phyloP scores from a whole-genome alignment of 2,888 invertebrate genomes.

The Synanthedon tipuliformis region DNA sequence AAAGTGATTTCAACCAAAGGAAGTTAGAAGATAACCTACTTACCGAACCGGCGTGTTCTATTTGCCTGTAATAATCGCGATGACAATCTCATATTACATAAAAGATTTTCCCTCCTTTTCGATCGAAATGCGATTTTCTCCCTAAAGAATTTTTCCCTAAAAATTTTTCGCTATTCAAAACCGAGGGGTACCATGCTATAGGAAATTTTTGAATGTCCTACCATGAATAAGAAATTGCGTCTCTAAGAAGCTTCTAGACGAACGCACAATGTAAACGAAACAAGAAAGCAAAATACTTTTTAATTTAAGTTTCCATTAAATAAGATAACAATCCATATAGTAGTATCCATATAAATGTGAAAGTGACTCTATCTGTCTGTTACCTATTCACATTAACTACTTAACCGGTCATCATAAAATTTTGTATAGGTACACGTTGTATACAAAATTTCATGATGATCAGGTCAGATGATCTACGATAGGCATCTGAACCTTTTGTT shows the following conservation, averaged over 20 bases:
- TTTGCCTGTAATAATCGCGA: slow-evolving; percentile 71
- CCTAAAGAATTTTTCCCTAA: slow-evolving; percentile 60
- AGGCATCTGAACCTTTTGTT: no score
- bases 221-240: slow-evolving; percentile 62
- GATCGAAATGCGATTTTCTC: slow-evolving; percentile 69
- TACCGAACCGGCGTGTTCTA: slow-evolving; percentile 68
- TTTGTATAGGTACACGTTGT: no score
- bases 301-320: neutral
- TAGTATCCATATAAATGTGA: no score
- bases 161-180: slow-evolving; percentile 61
- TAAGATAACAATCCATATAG: neutral
- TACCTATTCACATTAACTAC: no score
- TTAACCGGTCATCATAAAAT: no score
- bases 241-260: slow-evolving; percentile 22
- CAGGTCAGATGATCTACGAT: no score
- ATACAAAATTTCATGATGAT: no score
- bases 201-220: slow-evolving; percentile 60
- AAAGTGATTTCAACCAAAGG: slow-evolving; percentile 61
- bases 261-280: no score
- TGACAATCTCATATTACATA: slow-evolving; percentile 71
- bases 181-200: slow-evolving; percentile 43
- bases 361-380: no score
- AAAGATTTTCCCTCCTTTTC: slow-evolving; percentile 68
- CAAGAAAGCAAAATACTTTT: neutral
- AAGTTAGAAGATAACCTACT: slow-evolving; percentile 67